Evolutionary conservation across 2,888 invertebrate species (phyloP).

Genomic region (Pachymerium ferrugineum): DNA sequence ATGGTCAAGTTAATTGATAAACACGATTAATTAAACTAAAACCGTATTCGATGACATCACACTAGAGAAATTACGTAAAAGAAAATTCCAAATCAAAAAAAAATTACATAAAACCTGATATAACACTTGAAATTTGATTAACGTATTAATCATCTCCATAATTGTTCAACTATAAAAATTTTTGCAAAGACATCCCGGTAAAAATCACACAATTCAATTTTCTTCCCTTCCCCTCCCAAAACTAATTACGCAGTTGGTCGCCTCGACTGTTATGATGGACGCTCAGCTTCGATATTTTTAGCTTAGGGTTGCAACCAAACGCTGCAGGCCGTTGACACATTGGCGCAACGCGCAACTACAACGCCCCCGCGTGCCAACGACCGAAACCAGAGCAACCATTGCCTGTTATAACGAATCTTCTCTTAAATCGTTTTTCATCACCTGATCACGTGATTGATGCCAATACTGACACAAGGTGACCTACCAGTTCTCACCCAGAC

Average conservation of each 20-base stretch:
- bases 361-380: background rate
- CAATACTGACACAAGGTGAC: no score
- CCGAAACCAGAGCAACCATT: background rate
- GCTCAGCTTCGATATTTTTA: background rate
- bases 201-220: background rate
- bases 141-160: no score
- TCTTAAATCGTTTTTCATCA: background rate
- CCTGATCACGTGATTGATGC: background rate
- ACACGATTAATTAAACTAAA: no score
- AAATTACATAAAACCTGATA: no score
- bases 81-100: no score
- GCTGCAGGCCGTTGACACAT: background rate
- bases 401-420: background rate
- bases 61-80: no score
- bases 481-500: background rate
- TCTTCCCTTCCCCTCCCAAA: background rate
- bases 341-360: background rate
- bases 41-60: no score
- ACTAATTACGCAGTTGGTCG: background rate
- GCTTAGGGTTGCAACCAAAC: background rate
- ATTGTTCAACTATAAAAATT: no score
- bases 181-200: no score
- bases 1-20: no score
- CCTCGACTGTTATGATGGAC: background rate
- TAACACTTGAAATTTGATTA: no score